Percentiles rank a stretch among this genome's conserved stretches.
phyloP scores from a whole-genome alignment of 2,113 vertebrate species.

The Salvelinus sp. region DNA sequence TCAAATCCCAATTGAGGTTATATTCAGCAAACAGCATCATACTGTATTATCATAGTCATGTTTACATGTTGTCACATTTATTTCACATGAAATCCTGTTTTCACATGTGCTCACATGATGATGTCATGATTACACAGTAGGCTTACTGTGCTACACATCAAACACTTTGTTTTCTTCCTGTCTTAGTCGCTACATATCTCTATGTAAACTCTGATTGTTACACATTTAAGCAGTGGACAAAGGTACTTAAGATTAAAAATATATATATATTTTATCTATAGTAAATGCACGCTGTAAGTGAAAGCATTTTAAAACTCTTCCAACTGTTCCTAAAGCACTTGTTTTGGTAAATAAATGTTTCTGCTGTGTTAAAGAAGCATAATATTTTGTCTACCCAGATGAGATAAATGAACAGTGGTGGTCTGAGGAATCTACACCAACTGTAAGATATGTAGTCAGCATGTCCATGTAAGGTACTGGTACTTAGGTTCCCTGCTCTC shows the following conservation, averaged over 20 bases:
- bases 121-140: neutral
- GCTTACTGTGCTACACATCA: too few species aligned
- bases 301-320: neutral
- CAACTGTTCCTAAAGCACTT: neutral
- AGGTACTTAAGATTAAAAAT: too few species aligned
- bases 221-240: neutral
- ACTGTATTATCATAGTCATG: too few species aligned
- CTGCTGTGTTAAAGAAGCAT: neutral
- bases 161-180: too few species aligned
- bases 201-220: too few species aligned
- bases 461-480: conserved; percentile 4
- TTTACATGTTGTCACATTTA: too few species aligned
- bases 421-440: conserved; percentile 22
- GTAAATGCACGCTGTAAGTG: too few species aligned
- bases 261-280: too few species aligned
- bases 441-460: conserved; percentile 19
- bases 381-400: neutral
- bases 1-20: too few species aligned
- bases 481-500: neutral
- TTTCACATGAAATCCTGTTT: too few species aligned
- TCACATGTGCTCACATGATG: neutral
- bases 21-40: too few species aligned
- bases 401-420: neutral
- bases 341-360: neutral
- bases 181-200: too few species aligned